A percentile compares a stretch with the other conserved stretches of the same genome.
These are phyloP conservation scores for Ophion ellenae DNA, from an alignment of 2,888 invertebrate species.

Conservation along the genomic window DNA sequence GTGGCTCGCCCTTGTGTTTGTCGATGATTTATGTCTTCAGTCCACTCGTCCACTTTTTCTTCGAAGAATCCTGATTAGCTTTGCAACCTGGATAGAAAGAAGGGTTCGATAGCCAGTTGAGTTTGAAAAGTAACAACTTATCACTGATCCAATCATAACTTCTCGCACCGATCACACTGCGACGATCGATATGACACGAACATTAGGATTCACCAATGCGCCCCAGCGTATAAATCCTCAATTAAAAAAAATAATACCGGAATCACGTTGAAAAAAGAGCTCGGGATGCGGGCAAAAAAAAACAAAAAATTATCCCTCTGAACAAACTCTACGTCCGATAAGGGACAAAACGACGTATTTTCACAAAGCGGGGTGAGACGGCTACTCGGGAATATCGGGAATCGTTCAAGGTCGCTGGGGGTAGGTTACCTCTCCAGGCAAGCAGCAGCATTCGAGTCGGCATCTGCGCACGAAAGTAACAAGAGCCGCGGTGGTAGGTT, in stretches of 20 bases:
- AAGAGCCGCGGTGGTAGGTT: conserved; percentile 41
- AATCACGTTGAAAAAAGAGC: not conserved
- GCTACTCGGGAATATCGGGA: conserved; percentile 64
- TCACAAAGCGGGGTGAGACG: conserved; percentile 12
- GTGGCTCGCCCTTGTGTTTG: no score
- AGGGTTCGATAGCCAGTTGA: no score
- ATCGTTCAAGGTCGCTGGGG: conserved; percentile 76
- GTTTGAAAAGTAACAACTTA: no score
- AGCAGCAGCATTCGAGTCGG: conserved; percentile 66
- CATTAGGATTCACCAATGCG: no score
- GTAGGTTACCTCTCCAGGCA: conserved; percentile 74
- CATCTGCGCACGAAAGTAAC: conserved; percentile 73
- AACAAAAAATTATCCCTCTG: not conserved
- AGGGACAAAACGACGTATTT: conserved; percentile 20
- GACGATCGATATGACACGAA: no score
- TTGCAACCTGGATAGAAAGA: no score
- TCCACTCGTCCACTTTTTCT: no score
- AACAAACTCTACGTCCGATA: not conserved
- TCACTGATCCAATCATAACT: not conserved
- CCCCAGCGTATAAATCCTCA: no score
- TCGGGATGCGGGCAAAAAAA: not conserved
- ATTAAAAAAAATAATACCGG: conserved; percentile 1
- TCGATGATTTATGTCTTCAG: no score
- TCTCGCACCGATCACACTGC: not conserved
- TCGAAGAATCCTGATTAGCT: no score